These are phyloP conservation scores for Pomacea canaliculata DNA, from an alignment of 2,888 invertebrate species.

Conservation along the genomic window DNA sequence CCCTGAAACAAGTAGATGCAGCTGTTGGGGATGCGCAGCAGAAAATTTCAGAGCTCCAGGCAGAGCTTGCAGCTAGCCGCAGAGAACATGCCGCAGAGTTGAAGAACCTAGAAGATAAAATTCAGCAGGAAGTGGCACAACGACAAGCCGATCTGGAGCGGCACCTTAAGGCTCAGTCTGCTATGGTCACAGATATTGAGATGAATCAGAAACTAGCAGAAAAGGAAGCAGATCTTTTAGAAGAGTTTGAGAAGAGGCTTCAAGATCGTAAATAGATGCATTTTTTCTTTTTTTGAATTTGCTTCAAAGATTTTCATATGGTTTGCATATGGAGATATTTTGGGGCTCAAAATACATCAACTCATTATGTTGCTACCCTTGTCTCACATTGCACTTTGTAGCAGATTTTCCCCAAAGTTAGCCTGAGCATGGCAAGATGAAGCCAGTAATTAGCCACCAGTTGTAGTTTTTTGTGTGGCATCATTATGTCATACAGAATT, in stretches of 20 bases:
- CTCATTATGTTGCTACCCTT: too few relatives aligned
- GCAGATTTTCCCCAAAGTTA: too few relatives aligned
- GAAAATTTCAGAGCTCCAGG: conserved; percentile 19
- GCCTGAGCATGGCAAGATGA: too few relatives aligned
- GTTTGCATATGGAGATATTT: too few relatives aligned
- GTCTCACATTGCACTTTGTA: too few relatives aligned
- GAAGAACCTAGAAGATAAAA: neutral
- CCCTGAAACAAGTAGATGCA: conserved; percentile 31
- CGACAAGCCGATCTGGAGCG: conserved; percentile 1
- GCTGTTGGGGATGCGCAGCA: conserved; percentile 40
- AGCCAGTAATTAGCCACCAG: too few relatives aligned
- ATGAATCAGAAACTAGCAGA: neutral
- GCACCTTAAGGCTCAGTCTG: neutral
- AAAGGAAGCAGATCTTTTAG: neutral
- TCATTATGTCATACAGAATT: too few relatives aligned
- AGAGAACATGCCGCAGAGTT: conserved; percentile 6
- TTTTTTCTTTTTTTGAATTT: neutral
- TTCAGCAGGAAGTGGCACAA: conserved; percentile 13
- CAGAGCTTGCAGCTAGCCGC: conserved; percentile 2
- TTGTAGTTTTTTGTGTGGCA: too few relatives aligned
- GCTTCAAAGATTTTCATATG: too few relatives aligned
- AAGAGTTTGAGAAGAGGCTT: neutral
- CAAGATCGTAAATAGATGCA: neutral
- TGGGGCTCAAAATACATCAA: too few relatives aligned
- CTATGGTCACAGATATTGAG: neutral